phyloP scores from a whole-genome alignment of 53 echinoderm and acorn worm genomes.

The Paracentrotus lividus region DNA sequence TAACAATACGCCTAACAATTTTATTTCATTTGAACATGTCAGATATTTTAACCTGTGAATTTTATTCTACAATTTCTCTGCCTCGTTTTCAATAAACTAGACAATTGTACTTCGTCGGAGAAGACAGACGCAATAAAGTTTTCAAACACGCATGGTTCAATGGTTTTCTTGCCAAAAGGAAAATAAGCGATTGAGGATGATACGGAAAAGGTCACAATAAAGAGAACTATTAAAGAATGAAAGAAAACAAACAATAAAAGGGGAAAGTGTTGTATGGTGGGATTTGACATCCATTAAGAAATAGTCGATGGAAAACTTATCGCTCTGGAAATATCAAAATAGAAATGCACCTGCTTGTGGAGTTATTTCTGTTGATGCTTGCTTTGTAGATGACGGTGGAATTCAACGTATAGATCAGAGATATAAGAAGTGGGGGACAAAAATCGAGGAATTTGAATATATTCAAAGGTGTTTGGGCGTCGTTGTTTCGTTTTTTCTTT shows the following conservation, averaged over 20 bases:
- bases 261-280: too few relatives aligned
- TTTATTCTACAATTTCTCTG: background rate
- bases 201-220: background rate
- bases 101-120: background rate
- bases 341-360: background rate
- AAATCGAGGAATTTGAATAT: background rate
- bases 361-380: slow-evolving; percentile 18
- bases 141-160: background rate
- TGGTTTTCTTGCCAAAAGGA: background rate
- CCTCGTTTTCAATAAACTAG: background rate
- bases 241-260: background rate
- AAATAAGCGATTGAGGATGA: background rate
- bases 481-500: too few relatives aligned
- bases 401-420: background rate
- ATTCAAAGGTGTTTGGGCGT: background rate
- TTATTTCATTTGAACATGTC: background rate
- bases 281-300: background rate
- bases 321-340: slow-evolving; percentile 41
- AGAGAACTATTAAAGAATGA: background rate
- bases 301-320: slow-evolving; percentile 35
- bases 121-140: background rate
- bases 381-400: background rate
- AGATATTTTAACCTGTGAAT: background rate
- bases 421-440: background rate
- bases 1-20: background rate